A percentile compares a stretch with the other conserved stretches of the same genome.
Evolutionary conservation across 2,888 invertebrate genomes (phyloP).

Genomic region (Polydrusus cervinus): DNA sequence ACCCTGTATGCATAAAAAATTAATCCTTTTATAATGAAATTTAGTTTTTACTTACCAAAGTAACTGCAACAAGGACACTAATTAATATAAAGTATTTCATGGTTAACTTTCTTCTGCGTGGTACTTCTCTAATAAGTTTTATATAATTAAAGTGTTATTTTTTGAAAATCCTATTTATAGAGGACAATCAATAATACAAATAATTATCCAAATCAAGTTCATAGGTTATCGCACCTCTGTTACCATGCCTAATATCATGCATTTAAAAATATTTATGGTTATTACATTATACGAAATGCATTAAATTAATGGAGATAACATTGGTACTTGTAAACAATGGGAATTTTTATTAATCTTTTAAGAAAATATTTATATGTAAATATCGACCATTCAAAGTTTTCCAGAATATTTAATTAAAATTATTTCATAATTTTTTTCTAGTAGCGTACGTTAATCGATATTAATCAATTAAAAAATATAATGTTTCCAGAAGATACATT

Average conservation of each 20-base stretch:
- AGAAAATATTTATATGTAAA: too few species aligned
- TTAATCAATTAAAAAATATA: too few species aligned
- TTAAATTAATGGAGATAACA: background rate
- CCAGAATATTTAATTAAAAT: too few species aligned
- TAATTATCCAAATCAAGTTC: background rate
- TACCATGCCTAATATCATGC: background rate
- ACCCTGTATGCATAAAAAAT: too few species aligned
- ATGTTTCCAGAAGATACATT: too few species aligned
- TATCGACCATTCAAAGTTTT: too few species aligned
- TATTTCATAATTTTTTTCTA: too few species aligned
- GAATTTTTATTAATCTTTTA: background rate
- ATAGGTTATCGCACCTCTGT: background rate
- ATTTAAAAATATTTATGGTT: too few species aligned
- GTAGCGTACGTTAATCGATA: too few species aligned
- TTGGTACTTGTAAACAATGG: background rate
- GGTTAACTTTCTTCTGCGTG: background rate
- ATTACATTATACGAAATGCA: background rate
- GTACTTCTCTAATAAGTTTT: background rate
- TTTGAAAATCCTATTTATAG: slow-evolving; percentile 7
- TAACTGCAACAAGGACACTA: background rate
- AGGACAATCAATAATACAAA: background rate
- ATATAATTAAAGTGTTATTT: background rate
- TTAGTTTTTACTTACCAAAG: slow-evolving; percentile 12
- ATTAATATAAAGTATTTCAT: slow-evolving; percentile 8
- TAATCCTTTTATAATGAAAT: too few species aligned